Evolutionary conservation across 2,113 vertebrate species (phyloP), one percentile per base, ranked within the genome.

Genomic region (Loxodonta africana): DNA sequence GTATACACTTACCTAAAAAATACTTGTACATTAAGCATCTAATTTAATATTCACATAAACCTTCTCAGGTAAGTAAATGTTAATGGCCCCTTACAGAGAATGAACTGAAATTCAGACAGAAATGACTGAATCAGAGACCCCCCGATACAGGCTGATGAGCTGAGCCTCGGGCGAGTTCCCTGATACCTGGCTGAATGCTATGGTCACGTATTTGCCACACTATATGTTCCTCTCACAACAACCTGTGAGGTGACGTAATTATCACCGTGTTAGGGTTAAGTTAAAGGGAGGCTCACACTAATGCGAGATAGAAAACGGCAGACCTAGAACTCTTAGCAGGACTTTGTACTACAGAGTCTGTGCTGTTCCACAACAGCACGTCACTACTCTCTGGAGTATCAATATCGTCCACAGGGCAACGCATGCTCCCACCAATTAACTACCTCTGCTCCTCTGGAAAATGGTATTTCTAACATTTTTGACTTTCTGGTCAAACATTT

Each of bases 41-140:
- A 46, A 91, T 81, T 91, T 65, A 83, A 81, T 80, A 7, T 15
- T 83, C 81, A 94, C 5, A 41, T 74, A 92, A 83, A 53, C 48
- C 9, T 71, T 93, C 48, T 46, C 26, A 74, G 65, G 60, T 37
- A 46, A 84, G 65, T 48, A 63, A 94, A 85, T 2, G 82, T 46
- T 78, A 57, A 78, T 53, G 18, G 33, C 30, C 23, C 41, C 33
- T 82, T 44, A 93, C 30, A 81, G 37, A 62, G 2, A 83, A 94
- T 44, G 2, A 82, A 44, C 30, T 33, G 41, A 57, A 96, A 74
- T 74, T 88, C n/a, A 93, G 21, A 37, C 37, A 78, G 6, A 85
- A 26, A 63, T n/a, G 30, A 60, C 20, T 14, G 41, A 37, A 65
- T 26, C 18, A 57, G 62, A 86, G n/a, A 74, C 2, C 30, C 21